Percentiles rank a stretch among this genome's conserved stretches.
Evolutionary conservation across 2,113 vertebrate genomes (phyloP).

Genomic region (Trogon surrucura): DNA sequence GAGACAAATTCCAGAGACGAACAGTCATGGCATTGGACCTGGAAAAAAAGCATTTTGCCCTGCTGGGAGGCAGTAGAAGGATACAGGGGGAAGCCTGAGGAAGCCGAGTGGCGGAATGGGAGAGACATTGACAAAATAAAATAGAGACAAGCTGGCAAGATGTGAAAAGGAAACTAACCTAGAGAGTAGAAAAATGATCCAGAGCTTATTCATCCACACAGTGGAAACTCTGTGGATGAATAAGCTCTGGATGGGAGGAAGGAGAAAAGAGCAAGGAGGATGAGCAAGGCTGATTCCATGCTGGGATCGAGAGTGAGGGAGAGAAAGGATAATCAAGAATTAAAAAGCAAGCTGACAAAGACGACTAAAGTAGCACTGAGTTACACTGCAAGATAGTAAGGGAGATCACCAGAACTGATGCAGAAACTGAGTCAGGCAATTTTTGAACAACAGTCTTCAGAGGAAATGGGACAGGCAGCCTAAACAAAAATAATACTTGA

Average conservation of each 20-base stretch:
- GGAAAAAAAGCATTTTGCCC: not conserved
- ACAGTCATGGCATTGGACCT: not conserved
- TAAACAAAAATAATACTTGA: not conserved
- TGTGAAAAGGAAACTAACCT: not conserved
- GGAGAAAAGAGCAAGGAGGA: not conserved
- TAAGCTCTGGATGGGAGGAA: not conserved
- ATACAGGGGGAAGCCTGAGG: not conserved
- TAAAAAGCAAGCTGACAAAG: not conserved
- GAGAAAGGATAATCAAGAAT: not conserved
- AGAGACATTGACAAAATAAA: not conserved
- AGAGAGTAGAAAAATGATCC: not conserved
- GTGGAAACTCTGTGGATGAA: not conserved
- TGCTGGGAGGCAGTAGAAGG: not conserved
- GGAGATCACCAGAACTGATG: not conserved
- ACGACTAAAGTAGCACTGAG: not conserved
- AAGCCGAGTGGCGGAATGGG: not conserved
- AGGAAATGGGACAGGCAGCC: not conserved
- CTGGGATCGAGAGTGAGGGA: not conserved
- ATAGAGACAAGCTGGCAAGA: not conserved
- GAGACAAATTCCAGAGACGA: not conserved
- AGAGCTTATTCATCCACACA: not conserved
- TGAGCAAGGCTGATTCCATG: not conserved
- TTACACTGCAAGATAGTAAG: not conserved
- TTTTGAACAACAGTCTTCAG: not conserved
- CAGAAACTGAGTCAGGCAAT: not conserved